Conservation (phyloP, 2,888 invertebrate genomes). For the Malacosoma neustria region DNA sequence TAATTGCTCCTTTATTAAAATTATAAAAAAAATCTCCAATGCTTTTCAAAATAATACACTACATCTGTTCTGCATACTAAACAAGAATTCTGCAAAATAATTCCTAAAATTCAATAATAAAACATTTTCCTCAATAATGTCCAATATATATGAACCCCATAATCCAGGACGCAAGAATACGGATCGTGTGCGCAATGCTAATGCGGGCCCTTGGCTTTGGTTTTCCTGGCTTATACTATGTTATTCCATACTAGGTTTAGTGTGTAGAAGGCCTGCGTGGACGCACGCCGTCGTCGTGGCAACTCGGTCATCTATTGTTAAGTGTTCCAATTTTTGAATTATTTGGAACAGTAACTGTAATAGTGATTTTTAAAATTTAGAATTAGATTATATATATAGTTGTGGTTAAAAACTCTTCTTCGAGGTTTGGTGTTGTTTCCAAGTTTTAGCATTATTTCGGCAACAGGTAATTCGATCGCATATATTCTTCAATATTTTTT, state of each 20-base stretch:
- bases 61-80: too few relatives aligned
- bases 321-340: constrained; percentile 30
- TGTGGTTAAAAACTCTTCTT: too few relatives aligned
- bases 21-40: too few relatives aligned
- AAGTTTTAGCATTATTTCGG: too few relatives aligned
- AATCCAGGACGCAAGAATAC: neutral
- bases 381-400: too few relatives aligned
- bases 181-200: constrained; percentile 35
- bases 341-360: constrained; percentile 12
- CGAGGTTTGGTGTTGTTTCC: too few relatives aligned
- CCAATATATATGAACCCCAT: neutral
- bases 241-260: constrained; percentile 45
- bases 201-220: constrained; percentile 38
- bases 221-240: constrained; percentile 46
- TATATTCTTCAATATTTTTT: too few relatives aligned
- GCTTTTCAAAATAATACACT: too few relatives aligned
- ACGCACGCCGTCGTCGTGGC: constrained; percentile 27
- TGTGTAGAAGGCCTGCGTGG: constrained; percentile 40
- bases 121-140: neutral
- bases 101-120: too few relatives aligned
- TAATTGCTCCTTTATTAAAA: too few relatives aligned
- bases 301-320: constrained; percentile 11
- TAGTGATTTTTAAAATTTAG: neutral
- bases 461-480: too few relatives aligned
- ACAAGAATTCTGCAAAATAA: too few relatives aligned